A percentile compares a stretch with the other conserved stretches of the same genome.
Evolutionary conservation across 2,113 vertebrate species (phyloP).

Genomic region (Anarhynchus alexandrinus): DNA sequence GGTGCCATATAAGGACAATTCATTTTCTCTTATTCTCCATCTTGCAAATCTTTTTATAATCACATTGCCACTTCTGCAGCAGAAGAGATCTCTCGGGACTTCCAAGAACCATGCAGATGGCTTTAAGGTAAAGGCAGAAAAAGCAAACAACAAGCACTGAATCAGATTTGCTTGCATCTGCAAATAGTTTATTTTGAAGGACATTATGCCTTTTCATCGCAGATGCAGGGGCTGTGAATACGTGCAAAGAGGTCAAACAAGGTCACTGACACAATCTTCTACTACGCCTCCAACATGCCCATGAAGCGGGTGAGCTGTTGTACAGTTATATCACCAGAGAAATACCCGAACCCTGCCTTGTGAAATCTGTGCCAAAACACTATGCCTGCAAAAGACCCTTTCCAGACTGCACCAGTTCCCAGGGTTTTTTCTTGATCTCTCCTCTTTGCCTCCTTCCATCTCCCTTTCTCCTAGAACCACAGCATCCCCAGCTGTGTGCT

Average conservation of each 20-base stretch:
- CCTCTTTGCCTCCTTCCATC: not conserved
- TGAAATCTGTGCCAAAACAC: not conserved
- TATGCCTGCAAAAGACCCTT: not conserved
- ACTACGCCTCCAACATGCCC: not conserved
- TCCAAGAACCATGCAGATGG: not conserved
- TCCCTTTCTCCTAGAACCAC: not conserved
- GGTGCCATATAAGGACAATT: not conserved
- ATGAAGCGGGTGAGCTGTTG: not conserved
- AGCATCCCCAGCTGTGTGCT: not conserved
- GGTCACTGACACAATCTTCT: not conserved
- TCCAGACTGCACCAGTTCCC: not conserved
- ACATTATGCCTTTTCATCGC: not conserved
- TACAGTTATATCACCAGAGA: not conserved
- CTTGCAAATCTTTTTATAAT: not conserved
- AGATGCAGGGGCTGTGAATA: not conserved
- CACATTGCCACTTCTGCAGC: not conserved
- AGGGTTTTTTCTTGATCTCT: not conserved
- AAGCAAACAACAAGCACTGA: not conserved
- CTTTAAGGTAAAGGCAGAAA: not conserved
- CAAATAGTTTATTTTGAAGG: not conserved
- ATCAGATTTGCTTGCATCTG: not conserved
- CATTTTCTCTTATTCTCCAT: not conserved
- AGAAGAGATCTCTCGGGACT: not conserved
- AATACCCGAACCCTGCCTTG: not conserved
- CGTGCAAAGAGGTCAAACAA: not conserved